Evolutionary conservation across 2,113 vertebrate species (phyloP).

Genomic region (Arothron firmamentum): DNA sequence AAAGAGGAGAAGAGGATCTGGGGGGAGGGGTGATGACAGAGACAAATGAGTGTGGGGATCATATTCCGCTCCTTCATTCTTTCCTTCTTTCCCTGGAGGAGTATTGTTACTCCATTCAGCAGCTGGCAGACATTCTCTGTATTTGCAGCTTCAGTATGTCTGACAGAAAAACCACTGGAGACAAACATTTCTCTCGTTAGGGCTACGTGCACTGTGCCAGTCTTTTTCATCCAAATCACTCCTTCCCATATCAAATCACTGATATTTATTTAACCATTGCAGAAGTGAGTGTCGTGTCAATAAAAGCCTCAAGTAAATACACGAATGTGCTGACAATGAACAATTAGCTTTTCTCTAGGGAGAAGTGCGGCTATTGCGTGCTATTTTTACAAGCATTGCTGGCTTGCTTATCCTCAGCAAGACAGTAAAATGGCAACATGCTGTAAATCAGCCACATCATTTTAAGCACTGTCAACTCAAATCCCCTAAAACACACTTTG

Average conservation of each 20-base stretch:
- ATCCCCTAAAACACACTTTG: too few relatives aligned
- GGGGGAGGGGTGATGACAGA: constrained; percentile 56
- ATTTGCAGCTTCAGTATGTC: constrained; percentile 19
- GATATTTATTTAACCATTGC: neutral
- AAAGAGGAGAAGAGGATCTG: constrained; percentile 14
- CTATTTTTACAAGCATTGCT: neutral
- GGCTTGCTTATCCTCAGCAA: neutral
- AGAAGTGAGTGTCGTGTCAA: neutral
- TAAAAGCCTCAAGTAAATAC: neutral
- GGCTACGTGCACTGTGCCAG: constrained; percentile 43
- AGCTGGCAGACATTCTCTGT: constrained; percentile 41
- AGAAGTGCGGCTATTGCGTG: neutral
- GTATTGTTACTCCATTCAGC: constrained; percentile 53
- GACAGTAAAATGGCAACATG: neutral
- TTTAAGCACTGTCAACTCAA: constrained; percentile 11
- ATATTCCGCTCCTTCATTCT: constrained; percentile 27
- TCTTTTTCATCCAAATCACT: constrained; percentile 13
- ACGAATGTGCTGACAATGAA: neutral
- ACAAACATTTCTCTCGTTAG: constrained; percentile 18
- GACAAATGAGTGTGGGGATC: constrained; percentile 56
- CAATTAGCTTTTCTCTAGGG: neutral
- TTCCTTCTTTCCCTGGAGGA: constrained; percentile 35
- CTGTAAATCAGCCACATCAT: constrained; percentile 29
- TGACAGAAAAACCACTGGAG: constrained; percentile 28
- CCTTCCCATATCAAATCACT: neutral